Evolutionary conservation across 2,888 invertebrate genomes (phyloP).

Genomic region (Melanotus villosus): DNA sequence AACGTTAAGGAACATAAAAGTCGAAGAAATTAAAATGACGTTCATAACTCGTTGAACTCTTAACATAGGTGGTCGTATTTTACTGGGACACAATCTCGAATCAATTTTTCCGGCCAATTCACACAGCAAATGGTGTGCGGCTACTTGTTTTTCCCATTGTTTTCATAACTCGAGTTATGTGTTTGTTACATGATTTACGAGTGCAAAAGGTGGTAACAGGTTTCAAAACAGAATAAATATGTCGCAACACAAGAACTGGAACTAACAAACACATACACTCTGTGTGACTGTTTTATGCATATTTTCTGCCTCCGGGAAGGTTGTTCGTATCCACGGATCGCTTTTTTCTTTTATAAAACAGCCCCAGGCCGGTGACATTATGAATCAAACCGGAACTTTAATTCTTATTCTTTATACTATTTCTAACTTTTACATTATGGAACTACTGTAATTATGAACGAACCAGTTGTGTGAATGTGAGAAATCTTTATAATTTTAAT

Average conservation of each 20-base stretch:
- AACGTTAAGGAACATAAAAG: no score
- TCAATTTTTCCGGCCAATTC: not conserved
- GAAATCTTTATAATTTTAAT: conserved; percentile 19
- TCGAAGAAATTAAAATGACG: no score
- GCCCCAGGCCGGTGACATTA: conserved; percentile 20
- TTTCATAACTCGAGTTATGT: conserved; percentile 8
- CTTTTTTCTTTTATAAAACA: conserved; percentile 17
- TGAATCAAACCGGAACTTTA: conserved; percentile 28
- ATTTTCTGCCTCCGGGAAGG: conserved; percentile 24
- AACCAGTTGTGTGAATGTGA: conserved; percentile 17
- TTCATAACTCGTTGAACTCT: no score
- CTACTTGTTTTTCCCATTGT: conserved; percentile 10
- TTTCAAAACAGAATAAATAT: conserved; percentile 8
- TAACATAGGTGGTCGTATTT: no score
- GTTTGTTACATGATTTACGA: conserved; percentile 1
- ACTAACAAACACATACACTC: not conserved
- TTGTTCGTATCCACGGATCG: conserved; percentile 19
- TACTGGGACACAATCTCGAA: not conserved
- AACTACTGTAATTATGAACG: conserved; percentile 10
- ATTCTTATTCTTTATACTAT: not conserved
- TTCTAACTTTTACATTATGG: not conserved
- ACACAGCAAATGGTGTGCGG: not conserved
- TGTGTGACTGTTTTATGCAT: not conserved
- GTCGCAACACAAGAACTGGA: conserved; percentile 3
- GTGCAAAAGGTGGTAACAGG: conserved; percentile 13